Evolutionary conservation across 2,113 vertebrate genomes (phyloP), one percentile per base, ranked within the genome.

Genomic region (Paraplagusia blochii): DNA sequence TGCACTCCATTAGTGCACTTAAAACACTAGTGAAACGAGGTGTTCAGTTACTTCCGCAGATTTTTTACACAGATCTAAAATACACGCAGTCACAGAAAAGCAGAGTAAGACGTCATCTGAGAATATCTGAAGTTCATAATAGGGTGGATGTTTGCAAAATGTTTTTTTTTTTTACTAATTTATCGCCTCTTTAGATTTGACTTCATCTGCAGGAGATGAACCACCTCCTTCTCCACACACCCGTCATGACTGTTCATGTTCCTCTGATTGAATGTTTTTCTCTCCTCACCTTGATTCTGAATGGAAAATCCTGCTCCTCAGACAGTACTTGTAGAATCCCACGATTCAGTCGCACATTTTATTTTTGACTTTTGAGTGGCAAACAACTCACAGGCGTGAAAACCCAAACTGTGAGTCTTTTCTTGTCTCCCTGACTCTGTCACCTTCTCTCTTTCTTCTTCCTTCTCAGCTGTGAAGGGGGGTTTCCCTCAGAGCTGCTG

Each of bases 1-100:
- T 67, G n/a, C 36, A 70, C 53, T 79, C 70, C 84, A 82, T 86
- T 84, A 81, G 76, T 75, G 79, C 77, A 76, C 79, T 86, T 73
- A 57, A 40, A 52, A 67, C 63, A 65, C 76, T 74, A 62, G 51
- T 51, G 61, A 74, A 72, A 44, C 52, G 58, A 57, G 62, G 78
- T 75, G 81, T 84, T 79, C 53, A 9, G 79, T 87, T 86, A 73
- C 75, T 85, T 85, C 76, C 43, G 45, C 29, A 74, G 62, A 69
- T 81, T 87, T 76, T 46, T 54, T 52, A 29, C 74, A 84, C 81
- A 80, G 77, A 85, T 85, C 67, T 62, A 44, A 58, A 53, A 74
- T 64, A 80, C 68, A 73, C 60, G 58, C 22, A 68, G 66, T 50
- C 58, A 65, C 68, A 76, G 43, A 60, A 45, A 77, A 11, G 7